phyloP scores from a whole-genome alignment of 1,140 invertebrate genomes.

The Aphaenogaster rudis region DNA sequence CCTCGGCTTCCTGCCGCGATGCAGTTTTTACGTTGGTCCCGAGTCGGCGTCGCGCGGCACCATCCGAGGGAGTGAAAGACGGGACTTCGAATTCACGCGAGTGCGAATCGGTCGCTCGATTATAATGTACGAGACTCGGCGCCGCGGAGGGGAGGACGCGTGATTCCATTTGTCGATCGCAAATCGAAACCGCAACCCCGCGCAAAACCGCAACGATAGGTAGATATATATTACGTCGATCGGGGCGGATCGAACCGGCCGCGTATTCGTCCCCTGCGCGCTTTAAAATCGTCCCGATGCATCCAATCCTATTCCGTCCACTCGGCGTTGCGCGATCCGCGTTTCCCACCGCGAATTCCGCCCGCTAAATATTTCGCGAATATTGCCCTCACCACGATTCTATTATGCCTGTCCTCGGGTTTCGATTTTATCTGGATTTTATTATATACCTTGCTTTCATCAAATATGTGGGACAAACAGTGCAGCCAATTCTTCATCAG shows the following conservation, averaged over 20 bases:
- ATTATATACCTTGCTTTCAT: background rate
- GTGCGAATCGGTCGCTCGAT: constrained; percentile 65
- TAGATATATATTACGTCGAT: constrained; percentile 74
- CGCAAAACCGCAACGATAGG: constrained; percentile 71
- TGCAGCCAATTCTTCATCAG: background rate
- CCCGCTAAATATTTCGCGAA: constrained; percentile 54
- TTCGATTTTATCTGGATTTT: constrained; percentile 43
- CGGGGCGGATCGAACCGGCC: constrained; percentile 60
- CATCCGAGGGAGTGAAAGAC: constrained; percentile 18
- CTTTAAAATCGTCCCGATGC: constrained; percentile 70
- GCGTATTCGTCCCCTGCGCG: constrained; percentile 52
- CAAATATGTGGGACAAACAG: background rate
- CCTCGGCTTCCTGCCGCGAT: constrained; percentile 69
- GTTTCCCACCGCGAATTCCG: constrained; percentile 53
- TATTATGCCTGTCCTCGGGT: constrained; percentile 38
- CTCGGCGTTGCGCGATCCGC: constrained; percentile 44
- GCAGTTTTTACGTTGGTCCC: constrained; percentile 57
- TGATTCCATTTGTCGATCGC: constrained; percentile 78
- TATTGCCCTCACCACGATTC: constrained; percentile 50
- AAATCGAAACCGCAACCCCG: constrained; percentile 76
- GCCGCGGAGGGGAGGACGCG: constrained; percentile 63
- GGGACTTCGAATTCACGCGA: constrained; percentile 44
- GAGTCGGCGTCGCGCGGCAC: constrained; percentile 47
- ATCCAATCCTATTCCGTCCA: constrained; percentile 54
- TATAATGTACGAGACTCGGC: constrained; percentile 55